These are phyloP conservation scores for Patiria pectinifera DNA, from an alignment of 53 echinoderm and acorn worm species.

Conservation along the genomic window DNA sequence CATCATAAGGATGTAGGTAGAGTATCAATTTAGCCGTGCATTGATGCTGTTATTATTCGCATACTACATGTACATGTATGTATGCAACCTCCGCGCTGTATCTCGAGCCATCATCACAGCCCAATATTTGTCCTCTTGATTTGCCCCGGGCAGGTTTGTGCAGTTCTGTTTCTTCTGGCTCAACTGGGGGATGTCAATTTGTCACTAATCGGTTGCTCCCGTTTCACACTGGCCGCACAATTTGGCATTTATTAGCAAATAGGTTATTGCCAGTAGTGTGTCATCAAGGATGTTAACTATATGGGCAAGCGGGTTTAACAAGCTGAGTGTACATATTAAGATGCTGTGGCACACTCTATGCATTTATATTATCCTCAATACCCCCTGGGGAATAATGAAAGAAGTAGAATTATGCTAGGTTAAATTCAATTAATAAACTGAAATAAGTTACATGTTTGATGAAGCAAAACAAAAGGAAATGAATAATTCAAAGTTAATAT, in stretches of 20 bases:
- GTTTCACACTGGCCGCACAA: slow-evolving; percentile 32
- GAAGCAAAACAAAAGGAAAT: too few species aligned
- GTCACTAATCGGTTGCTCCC: slow-evolving; percentile 57
- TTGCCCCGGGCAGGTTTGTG: slow-evolving; percentile 6
- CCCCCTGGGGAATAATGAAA: too few species aligned
- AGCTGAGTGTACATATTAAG: neutral
- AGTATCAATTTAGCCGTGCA: slow-evolving; percentile 45
- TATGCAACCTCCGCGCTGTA: neutral
- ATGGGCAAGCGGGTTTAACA: neutral
- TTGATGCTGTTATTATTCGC: slow-evolving; percentile 16
- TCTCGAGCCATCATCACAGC: neutral
- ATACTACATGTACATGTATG: neutral
- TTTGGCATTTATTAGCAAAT: slow-evolving; percentile 39
- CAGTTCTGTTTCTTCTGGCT: neutral
- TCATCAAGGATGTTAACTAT: neutral
- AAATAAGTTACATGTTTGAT: too few species aligned
- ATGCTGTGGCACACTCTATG: neutral
- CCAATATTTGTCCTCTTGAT: slow-evolving; percentile 37
- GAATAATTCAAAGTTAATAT: neutral
- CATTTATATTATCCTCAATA: too few species aligned
- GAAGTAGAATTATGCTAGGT: too few species aligned
- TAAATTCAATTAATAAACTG: too few species aligned
- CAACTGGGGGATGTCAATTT: slow-evolving; percentile 45
- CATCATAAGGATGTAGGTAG: neutral
- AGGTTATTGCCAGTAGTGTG: neutral